Percentiles rank a stretch among this genome's conserved stretches.
phyloP scores from a whole-genome alignment of 2,113 vertebrate genomes.

The Cettia cetti region DNA sequence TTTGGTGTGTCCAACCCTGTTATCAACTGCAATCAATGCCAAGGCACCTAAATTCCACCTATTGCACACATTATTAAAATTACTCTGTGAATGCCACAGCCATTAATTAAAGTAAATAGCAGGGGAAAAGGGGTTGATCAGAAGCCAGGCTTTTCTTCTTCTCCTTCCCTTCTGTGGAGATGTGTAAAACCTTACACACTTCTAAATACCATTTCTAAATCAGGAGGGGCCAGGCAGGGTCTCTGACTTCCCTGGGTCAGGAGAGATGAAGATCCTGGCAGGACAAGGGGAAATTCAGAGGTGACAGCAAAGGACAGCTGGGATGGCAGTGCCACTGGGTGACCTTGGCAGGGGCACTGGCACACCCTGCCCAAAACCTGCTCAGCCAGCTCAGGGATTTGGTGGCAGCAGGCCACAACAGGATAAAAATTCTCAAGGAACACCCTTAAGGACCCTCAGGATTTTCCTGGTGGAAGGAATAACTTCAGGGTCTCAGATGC shows the following conservation, averaged over 20 bases:
- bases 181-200: not conserved
- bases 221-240: not conserved
- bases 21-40: not conserved
- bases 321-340: no score
- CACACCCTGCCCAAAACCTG: rapidly evolving
- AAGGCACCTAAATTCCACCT: not conserved
- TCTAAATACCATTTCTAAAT: not conserved
- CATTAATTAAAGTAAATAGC: not conserved
- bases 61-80: not conserved
- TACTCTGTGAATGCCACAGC: not conserved
- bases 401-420: rapidly evolving
- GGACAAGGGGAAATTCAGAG: rapidly evolving
- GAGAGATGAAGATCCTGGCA: not conserved
- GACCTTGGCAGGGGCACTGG: rapidly evolving
- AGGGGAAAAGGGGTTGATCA: not conserved
- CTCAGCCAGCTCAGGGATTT: rapidly evolving
- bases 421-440: not conserved
- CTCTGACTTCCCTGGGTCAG: not conserved
- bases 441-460: no score
- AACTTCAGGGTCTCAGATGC: not conserved
- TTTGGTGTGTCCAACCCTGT: not conserved
- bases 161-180: not conserved
- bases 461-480: not conserved
- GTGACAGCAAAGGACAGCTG: not conserved
- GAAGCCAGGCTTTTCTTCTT: not conserved